These are phyloP conservation scores for Channa striata DNA, from an alignment of 2,797 vertebrate genomes.

Conservation along the genomic window DNA sequence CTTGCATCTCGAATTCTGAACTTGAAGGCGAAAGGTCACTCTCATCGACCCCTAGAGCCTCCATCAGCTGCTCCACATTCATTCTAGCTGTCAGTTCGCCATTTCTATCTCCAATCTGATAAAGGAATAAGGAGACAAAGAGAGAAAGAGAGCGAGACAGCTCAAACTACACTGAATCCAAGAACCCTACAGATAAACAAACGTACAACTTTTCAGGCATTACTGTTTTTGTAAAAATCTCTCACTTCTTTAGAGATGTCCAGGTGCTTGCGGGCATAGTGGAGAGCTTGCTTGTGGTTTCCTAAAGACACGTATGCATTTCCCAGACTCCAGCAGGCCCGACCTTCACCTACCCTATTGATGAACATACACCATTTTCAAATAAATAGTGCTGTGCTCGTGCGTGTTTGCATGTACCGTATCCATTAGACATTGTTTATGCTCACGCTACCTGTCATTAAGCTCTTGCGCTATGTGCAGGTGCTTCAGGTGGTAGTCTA, in stretches of 20 bases:
- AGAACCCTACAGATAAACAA: background rate
- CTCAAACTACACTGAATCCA: background rate
- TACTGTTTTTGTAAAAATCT: background rate
- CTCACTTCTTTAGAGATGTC: constrained; percentile 95
- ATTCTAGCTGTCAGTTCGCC: constrained; percentile 92
- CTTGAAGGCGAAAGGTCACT: constrained; percentile 81
- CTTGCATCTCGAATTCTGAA: constrained; percentile 94
- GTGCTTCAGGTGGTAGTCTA: constrained; percentile 95
- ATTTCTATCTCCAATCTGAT: constrained; percentile 91
- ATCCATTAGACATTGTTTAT: background rate
- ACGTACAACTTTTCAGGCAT: background rate
- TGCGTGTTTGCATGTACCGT: background rate
- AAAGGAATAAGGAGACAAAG: constrained; percentile 1
- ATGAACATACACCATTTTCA: background rate
- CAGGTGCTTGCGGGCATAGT: constrained; percentile 92
- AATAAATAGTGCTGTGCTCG: background rate
- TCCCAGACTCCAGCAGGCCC: constrained; percentile 97
- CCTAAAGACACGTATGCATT: constrained; percentile 94
- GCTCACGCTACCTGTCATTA: constrained; percentile 87
- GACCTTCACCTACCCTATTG: constrained; percentile 94
- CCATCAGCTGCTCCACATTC: constrained; percentile 92
- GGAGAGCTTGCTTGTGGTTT: constrained; percentile 92
- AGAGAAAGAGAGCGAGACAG: background rate
- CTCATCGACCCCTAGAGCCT: constrained; percentile 86
- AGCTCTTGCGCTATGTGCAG: constrained; percentile 96